phyloP scores from a whole-genome alignment of 2,797 vertebrate species.

The Perdix hodgsoniae region DNA sequence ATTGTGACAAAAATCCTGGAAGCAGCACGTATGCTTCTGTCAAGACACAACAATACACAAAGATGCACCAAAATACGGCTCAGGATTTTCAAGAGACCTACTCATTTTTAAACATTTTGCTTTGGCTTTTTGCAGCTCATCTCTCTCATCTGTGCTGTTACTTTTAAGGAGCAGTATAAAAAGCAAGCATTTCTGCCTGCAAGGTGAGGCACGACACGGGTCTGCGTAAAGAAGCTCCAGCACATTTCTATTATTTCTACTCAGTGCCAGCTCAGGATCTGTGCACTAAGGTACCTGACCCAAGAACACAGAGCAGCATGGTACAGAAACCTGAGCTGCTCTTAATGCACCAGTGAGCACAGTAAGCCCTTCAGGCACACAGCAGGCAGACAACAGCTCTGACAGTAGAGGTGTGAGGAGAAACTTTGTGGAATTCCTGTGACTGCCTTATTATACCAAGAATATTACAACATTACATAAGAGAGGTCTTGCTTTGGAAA shows the following conservation, averaged over 20 bases:
- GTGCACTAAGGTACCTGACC: neutral
- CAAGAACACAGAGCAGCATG: neutral
- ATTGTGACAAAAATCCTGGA: neutral
- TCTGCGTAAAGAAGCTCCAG: neutral
- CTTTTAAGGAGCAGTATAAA: neutral
- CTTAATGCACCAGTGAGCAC: neutral
- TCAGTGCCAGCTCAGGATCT: neutral
- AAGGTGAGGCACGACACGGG: neutral
- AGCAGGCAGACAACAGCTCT: neutral
- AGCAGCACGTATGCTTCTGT: neutral
- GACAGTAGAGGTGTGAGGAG: neutral
- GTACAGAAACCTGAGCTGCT: neutral
- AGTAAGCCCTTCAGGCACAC: neutral
- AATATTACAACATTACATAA: neutral
- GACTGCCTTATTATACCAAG: neutral
- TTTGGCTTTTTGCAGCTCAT: neutral
- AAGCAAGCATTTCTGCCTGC: neutral
- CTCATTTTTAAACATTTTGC: neutral
- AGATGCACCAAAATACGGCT: neutral
- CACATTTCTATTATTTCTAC: neutral
- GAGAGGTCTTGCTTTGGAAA: neutral
- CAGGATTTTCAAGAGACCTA: neutral
- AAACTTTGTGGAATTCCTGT: neutral
- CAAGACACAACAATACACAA: neutral
- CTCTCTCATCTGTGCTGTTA: neutral